Evolutionary conservation across 2,113 vertebrate genomes (phyloP).

Genomic region (Crotalus viridis): DNA sequence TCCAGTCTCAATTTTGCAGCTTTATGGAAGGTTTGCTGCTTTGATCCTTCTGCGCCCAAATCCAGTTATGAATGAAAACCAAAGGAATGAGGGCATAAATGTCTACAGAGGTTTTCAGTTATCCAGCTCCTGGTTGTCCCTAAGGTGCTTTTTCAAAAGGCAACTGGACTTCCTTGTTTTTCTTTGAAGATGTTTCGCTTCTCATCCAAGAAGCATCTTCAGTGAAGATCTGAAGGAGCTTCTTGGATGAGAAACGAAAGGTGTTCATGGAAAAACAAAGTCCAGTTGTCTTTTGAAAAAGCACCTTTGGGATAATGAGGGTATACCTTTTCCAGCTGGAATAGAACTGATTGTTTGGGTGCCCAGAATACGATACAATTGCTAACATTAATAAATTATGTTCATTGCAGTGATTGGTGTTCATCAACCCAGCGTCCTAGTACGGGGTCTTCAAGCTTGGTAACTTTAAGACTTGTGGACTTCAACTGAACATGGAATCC

Average conservation of each 20-base stretch:
- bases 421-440: not conserved
- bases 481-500: not conserved
- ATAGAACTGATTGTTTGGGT: conserved; percentile 36
- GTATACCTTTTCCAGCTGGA: conserved; percentile 1
- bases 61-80: not conserved
- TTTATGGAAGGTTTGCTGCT: conserved; percentile 33
- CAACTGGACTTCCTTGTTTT: too few relatives aligned
- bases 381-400: conserved; percentile 15
- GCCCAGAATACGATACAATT: too few relatives aligned
- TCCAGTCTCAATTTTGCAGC: conserved; percentile 34
- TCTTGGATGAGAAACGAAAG: too few relatives aligned
- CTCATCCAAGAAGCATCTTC: too few relatives aligned
- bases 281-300: too few relatives aligned
- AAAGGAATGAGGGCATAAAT: conserved; percentile 8
- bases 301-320: not conserved
- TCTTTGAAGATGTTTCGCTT: too few relatives aligned
- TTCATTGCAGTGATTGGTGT: conserved; percentile 10
- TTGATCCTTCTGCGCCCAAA: conserved; percentile 23
- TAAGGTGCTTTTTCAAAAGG: too few relatives aligned
- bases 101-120: too few relatives aligned
- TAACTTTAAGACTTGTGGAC: not conserved
- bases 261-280: too few relatives aligned
- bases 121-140: too few relatives aligned
- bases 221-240: too few relatives aligned
- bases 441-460: not conserved